Evolutionary conservation across 2,797 vertebrate species (phyloP).

Genomic region (Sebastes baramenuke): DNA sequence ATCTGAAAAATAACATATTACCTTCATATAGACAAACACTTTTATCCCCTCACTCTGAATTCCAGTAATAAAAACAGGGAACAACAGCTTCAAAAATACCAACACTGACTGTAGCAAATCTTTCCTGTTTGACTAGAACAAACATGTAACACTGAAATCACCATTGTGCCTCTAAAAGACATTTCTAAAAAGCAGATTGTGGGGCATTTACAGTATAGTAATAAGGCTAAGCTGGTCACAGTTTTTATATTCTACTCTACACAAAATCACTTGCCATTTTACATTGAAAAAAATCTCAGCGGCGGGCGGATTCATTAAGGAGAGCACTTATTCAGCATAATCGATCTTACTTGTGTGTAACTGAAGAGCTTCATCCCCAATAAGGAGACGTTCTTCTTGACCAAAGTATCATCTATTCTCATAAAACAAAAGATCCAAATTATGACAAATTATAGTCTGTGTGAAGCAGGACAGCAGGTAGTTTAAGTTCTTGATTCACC

Average conservation of each 20-base stretch:
- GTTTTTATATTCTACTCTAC: slow-evolving; percentile 72
- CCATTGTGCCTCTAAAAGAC: slow-evolving; percentile 57
- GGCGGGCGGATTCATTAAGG: slow-evolving; percentile 39
- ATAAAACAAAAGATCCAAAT: slow-evolving; percentile 45
- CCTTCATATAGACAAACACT: slow-evolving; percentile 52
- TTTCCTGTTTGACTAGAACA: slow-evolving; percentile 52
- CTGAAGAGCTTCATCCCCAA: slow-evolving; percentile 24
- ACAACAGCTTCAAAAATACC: slow-evolving; percentile 62
- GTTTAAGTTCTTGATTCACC: slow-evolving; percentile 23
- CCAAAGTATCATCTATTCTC: slow-evolving; percentile 29
- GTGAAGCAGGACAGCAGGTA: slow-evolving; percentile 31
- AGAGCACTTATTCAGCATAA: slow-evolving; percentile 55
- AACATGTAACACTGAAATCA: slow-evolving; percentile 66
- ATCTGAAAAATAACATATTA: background rate
- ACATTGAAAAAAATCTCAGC: slow-evolving; percentile 67
- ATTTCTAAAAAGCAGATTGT: slow-evolving; percentile 52
- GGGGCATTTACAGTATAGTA: slow-evolving; percentile 65
- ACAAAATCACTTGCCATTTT: slow-evolving; percentile 70
- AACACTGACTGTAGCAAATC: slow-evolving; percentile 55
- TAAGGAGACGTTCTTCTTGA: slow-evolving; percentile 24
- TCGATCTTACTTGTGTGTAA: slow-evolving; percentile 38
- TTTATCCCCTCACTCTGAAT: slow-evolving; percentile 16
- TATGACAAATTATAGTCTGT: slow-evolving; percentile 26
- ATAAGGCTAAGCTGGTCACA: slow-evolving; percentile 81
- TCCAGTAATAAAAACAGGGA: slow-evolving; percentile 56